Percentiles rank a stretch among this genome's conserved stretches.
These are phyloP conservation scores for Collichthys lucidus DNA, from an alignment of 2,113 vertebrate species.

Conservation along the genomic window DNA sequence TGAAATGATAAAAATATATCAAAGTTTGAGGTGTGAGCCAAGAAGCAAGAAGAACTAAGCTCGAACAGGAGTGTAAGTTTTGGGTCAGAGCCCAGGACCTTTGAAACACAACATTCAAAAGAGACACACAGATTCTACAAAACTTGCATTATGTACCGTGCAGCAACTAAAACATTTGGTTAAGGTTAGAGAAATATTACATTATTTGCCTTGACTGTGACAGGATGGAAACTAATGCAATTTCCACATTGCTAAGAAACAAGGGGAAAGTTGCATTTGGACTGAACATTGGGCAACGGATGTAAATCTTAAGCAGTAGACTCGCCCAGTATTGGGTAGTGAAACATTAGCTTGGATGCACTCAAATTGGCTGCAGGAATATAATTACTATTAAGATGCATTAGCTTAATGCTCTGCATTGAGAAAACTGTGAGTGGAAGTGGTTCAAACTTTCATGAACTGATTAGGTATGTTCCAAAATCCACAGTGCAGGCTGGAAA, in stretches of 20 bases:
- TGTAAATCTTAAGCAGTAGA: background rate
- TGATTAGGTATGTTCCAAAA: slow-evolving; percentile 21
- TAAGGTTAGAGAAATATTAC: background rate
- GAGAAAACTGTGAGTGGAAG: background rate
- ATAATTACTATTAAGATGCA: slow-evolving; percentile 22
- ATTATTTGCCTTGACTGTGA: background rate
- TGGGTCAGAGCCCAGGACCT: slow-evolving; percentile 10
- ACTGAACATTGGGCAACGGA: background rate
- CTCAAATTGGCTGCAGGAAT: slow-evolving; percentile 11
- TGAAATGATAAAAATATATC: slow-evolving; percentile 74
- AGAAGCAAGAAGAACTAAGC: slow-evolving; percentile 38
- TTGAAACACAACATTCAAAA: slow-evolving; percentile 18
- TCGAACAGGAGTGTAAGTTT: slow-evolving; percentile 6
- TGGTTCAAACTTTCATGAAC: slow-evolving; percentile 15
- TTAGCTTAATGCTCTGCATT: slow-evolving; percentile 11
- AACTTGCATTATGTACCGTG: background rate
- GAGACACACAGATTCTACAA: background rate
- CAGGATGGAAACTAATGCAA: background rate
- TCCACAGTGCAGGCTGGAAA: background rate
- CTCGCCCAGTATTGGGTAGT: background rate
- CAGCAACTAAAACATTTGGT: background rate
- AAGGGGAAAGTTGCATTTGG: background rate
- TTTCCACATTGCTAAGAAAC: background rate
- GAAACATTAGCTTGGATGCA: slow-evolving; percentile 16
- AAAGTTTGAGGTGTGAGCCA: slow-evolving; percentile 64